Conservation (phyloP, 1,140 invertebrate genomes). For the Diuraphis noxia region DNA sequence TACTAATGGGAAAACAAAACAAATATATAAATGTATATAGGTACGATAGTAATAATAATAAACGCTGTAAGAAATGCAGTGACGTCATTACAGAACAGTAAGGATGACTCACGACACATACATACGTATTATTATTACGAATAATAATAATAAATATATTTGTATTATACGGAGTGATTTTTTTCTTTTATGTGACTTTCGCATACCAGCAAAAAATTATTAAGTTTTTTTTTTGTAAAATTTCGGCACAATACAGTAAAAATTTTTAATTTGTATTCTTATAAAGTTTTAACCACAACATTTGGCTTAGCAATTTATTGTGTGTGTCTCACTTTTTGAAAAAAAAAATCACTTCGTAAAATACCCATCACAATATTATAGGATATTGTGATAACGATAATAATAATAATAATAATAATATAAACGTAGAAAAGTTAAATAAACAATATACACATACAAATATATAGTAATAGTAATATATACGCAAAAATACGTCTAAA, state of each 20-base stretch:
- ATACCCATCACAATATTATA: not conserved
- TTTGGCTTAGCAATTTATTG: not conserved
- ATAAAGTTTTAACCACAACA: not conserved
- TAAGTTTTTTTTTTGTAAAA: no score
- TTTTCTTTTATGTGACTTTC: not conserved
- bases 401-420: constrained; percentile 8
- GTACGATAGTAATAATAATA: constrained; percentile 22
- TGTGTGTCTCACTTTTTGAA: not conserved
- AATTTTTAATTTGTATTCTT: not conserved
- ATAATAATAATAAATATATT: not conserved
- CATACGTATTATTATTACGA: not conserved
- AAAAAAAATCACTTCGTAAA: not conserved
- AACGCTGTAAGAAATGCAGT: not conserved
- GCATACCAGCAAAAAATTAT: no score
- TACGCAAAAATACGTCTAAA: constrained; percentile 40
- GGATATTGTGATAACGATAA: not conserved
- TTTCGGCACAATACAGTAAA: not conserved
- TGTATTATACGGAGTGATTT: not conserved
- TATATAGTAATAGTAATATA: not conserved
- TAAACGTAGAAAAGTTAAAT: not conserved
- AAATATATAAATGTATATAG: constrained; percentile 47
- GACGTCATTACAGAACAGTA: not conserved
- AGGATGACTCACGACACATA: not conserved
- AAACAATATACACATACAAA: constrained; percentile 16
- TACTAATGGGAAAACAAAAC: constrained; percentile 70